Percentiles rank a stretch among this genome's conserved stretches.
Evolutionary conservation across 2,113 vertebrate species (phyloP).

Genomic region (Oreochromis niloticus): DNA sequence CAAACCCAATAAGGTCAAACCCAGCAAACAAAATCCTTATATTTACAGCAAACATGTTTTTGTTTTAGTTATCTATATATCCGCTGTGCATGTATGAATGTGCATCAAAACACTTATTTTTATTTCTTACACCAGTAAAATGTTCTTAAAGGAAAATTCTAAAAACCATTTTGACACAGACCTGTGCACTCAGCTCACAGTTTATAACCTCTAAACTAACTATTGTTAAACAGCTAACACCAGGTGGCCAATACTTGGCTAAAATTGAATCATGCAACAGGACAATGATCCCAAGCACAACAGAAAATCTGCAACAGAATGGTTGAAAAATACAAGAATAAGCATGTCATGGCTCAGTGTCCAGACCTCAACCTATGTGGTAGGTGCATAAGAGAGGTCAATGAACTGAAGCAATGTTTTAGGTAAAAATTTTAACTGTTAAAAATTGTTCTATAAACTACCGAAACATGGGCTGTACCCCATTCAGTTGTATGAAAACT

Average conservation of each 20-base stretch:
- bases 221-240: background rate
- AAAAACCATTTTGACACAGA: background rate
- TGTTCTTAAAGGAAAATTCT: background rate
- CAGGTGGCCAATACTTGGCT: background rate
- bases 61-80: background rate
- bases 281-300: background rate
- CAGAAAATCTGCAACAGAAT: background rate
- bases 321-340: background rate
- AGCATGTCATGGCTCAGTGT: background rate
- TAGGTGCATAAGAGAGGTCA: background rate
- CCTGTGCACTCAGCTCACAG: background rate
- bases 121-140: background rate
- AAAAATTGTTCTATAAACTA: background rate
- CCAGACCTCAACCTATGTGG: background rate
- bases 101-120: background rate
- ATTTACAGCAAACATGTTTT: background rate
- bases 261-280: background rate
- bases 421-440: background rate
- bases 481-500: background rate
- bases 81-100: background rate
- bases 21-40: background rate
- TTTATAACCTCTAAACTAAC: background rate
- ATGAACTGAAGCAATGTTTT: background rate
- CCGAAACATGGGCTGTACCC: background rate
- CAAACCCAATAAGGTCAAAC: background rate